phyloP scores from a whole-genome alignment of 2,113 vertebrate species.

The Phrynosoma platyrhinos region DNA sequence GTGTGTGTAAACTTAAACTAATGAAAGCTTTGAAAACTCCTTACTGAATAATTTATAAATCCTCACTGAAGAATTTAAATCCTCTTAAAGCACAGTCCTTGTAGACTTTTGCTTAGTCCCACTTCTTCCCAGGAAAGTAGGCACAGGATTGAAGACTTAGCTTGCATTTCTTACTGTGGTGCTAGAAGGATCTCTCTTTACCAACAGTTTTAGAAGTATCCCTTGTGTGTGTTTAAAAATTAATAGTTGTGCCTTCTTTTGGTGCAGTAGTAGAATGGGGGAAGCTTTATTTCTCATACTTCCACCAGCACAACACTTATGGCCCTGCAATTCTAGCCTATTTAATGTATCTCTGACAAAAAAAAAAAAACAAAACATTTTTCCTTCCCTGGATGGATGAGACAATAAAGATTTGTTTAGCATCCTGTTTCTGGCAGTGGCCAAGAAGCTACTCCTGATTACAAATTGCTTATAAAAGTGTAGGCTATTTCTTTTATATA shows the following conservation, averaged over 20 bases:
- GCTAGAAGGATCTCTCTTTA: not conserved
- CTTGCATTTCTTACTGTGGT: not conserved
- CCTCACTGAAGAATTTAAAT: not conserved
- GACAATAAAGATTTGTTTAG: not conserved
- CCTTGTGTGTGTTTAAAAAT: too few relatives aligned
- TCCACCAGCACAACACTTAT: not conserved
- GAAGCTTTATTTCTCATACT: not conserved
- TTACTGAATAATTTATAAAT: not conserved
- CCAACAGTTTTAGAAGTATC: not conserved
- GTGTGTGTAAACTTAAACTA: not conserved
- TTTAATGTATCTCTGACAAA: not conserved
- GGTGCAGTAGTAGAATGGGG: not conserved
- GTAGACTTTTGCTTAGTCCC: not conserved
- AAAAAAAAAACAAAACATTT: too few relatives aligned
- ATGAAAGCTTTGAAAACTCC: not conserved
- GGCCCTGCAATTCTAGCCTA: not conserved
- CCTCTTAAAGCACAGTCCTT: not conserved
- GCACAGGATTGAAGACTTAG: not conserved
- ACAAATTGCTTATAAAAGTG: not conserved
- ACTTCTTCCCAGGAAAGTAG: not conserved
- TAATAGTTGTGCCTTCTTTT: not conserved
- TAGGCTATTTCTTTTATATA: too few relatives aligned
- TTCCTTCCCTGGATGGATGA: not conserved
- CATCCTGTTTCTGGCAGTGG: not conserved
- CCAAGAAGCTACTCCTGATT: not conserved